Percentiles rank a stretch among this genome's conserved stretches.
These are phyloP conservation scores for Takifugu rubripes DNA, from an alignment of 2,797 vertebrate genomes.

Conservation along the genomic window DNA sequence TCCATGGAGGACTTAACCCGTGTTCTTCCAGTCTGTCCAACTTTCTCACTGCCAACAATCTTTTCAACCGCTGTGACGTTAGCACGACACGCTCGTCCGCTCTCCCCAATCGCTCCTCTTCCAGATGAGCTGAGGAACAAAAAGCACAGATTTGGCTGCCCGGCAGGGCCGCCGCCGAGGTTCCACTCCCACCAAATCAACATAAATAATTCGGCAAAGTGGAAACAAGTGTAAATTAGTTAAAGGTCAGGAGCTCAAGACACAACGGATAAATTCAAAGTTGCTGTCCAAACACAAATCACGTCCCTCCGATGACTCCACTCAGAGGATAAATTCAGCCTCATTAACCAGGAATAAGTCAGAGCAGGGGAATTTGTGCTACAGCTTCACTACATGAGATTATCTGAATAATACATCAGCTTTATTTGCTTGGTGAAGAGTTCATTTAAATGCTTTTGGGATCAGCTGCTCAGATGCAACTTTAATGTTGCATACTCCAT, in stretches of 20 bases:
- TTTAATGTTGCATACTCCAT: constrained; percentile 62
- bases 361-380: constrained; percentile 38
- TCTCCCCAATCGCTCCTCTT: constrained; percentile 1
- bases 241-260: neutral
- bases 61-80: neutral
- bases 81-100: neutral
- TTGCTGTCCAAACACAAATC: constrained; percentile 18
- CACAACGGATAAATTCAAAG: constrained; percentile 32
- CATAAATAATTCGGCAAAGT: constrained; percentile 17
- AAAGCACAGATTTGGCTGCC: constrained; percentile 13
- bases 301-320: constrained; percentile 51
- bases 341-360: constrained; percentile 55
- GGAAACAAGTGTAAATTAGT: constrained; percentile 4
- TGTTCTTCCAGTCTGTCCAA: neutral
- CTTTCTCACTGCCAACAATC: neutral
- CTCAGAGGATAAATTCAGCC: constrained; percentile 51
- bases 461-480: constrained; percentile 60
- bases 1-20: too few species aligned
- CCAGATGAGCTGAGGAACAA: constrained; percentile 8
- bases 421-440: constrained; percentile 59
- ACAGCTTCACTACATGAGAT: constrained; percentile 45
- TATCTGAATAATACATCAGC: constrained; percentile 60
- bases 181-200: too few species aligned
- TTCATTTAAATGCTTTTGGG: constrained; percentile 51
- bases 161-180: too few species aligned